Conservation (phyloP, 1,140 invertebrate species). For the Drosophila pseudoobscura region DNA sequence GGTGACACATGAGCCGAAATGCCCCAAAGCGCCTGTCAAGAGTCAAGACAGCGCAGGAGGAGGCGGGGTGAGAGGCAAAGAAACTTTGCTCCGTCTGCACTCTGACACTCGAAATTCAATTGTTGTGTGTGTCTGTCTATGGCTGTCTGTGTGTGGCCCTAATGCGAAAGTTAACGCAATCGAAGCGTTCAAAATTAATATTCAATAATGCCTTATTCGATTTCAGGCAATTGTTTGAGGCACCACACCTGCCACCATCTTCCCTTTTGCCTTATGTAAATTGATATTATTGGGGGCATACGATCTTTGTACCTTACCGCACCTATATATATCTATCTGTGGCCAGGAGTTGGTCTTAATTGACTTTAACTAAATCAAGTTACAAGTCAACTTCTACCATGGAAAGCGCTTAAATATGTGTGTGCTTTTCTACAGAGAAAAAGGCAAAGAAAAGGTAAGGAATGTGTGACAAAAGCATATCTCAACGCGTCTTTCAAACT, state of each 20-base stretch:
- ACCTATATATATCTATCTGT: no score
- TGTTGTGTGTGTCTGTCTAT: constrained; percentile 3
- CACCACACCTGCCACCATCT: background rate
- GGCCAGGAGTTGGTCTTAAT: no score
- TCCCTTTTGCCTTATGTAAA: constrained; percentile 22
- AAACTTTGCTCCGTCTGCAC: background rate
- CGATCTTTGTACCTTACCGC: no score
- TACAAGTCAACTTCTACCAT: no score
- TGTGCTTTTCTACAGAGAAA: no score
- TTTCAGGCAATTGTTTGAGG: constrained; percentile 23
- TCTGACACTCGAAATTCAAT: constrained; percentile 34
- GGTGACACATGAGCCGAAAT: constrained; percentile 40
- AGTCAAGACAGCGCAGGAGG: constrained; percentile 19
- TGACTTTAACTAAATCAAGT: no score
- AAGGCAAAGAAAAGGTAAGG: no score
- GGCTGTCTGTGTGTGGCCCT: background rate
- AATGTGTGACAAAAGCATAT: no score
- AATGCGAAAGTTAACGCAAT: constrained; percentile 40
- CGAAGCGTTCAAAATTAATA: constrained; percentile 67
- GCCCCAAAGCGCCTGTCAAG: constrained; percentile 38
- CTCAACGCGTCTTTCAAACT: no score
- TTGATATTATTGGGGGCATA: constrained; percentile 19
- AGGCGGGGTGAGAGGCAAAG: background rate
- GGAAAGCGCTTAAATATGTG: no score
- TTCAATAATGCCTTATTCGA: constrained; percentile 65